A percentile compares a stretch with the other conserved stretches of the same genome.
Evolutionary conservation across 2,797 vertebrate genomes (phyloP).

Genomic region (Rachycentron canadum): DNA sequence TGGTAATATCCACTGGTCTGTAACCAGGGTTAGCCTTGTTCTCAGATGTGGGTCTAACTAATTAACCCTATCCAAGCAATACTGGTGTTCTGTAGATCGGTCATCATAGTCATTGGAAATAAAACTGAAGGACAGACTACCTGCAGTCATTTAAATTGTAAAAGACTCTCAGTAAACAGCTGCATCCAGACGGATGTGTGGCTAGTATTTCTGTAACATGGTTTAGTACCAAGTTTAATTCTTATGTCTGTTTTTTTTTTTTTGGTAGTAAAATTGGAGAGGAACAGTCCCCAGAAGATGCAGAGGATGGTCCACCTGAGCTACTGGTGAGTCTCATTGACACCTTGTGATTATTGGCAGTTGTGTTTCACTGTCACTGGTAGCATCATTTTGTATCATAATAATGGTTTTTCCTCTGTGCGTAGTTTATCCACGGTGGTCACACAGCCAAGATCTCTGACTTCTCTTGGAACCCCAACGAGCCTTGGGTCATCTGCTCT

Average conservation of each 20-base stretch:
- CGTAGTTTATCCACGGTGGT: conserved; percentile 94
- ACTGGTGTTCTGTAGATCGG: neutral
- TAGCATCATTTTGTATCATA: neutral
- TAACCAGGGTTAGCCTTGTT: fast-evolving
- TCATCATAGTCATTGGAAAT: neutral
- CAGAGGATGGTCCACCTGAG: conserved; percentile 95
- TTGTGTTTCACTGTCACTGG: neutral
- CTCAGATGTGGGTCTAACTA: neutral
- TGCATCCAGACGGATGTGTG: neutral
- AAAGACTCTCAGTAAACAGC: neutral
- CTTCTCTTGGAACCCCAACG: conserved; percentile 97
- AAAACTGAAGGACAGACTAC: neutral
- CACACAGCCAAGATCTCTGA: conserved; percentile 97
- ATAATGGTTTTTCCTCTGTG: neutral
- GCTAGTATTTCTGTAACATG: neutral
- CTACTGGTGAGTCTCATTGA: conserved; percentile 87
- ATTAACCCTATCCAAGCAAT: neutral
- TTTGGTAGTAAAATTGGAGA: conserved; percentile 94
- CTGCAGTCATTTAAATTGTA: neutral
- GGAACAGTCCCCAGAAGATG: conserved; percentile 95
- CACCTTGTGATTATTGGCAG: neutral
- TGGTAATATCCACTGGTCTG: neutral
- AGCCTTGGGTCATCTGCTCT: conserved; percentile 97
- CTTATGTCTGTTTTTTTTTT: neutral
- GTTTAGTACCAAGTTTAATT: neutral